Conservation (phyloP, 2,888 invertebrate species). For the Andrena bucephala region DNA sequence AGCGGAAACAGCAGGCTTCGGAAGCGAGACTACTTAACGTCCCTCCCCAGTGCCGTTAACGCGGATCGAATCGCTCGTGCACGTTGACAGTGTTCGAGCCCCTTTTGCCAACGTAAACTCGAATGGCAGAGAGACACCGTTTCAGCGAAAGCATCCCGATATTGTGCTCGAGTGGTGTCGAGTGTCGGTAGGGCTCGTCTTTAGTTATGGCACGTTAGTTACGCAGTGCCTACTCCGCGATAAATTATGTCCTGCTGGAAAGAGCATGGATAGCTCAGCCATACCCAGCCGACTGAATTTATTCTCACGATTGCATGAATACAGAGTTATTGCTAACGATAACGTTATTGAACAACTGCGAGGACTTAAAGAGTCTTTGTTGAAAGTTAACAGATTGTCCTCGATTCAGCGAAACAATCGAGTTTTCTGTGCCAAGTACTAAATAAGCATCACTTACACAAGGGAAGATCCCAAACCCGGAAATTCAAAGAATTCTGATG, state of each 20-base stretch:
- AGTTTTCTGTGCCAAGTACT: no score
- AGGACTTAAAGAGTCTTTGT: not conserved
- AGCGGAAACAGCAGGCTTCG: conserved; percentile 29
- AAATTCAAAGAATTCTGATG: no score
- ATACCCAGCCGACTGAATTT: conserved; percentile 10
- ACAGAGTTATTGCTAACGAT: not conserved
- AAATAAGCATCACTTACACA: no score
- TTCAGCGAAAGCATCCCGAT: conserved; percentile 75
- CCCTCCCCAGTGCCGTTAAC: conserved; percentile 75
- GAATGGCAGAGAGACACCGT: conserved; percentile 75
- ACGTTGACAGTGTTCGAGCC: conserved; percentile 80
- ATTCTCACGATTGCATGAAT: conserved; percentile 30
- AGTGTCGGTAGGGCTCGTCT: conserved; percentile 72
- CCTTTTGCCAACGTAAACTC: conserved; percentile 78
- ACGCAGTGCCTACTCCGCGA: conserved; percentile 78
- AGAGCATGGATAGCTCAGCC: conserved; percentile 48
- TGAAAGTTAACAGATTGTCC: not conserved
- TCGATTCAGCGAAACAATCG: not conserved
- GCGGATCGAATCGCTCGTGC: conserved; percentile 81
- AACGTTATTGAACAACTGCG: no score
- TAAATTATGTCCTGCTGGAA: conserved; percentile 75
- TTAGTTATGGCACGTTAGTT: conserved; percentile 82
- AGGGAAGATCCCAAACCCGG: no score
- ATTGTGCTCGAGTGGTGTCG: conserved; percentile 79
- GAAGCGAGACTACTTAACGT: conserved; percentile 61